Evolutionary conservation across 2,888 invertebrate genomes (phyloP), one percentile per base, ranked within the genome.

Genomic region (Chouioia cunea): DNA sequence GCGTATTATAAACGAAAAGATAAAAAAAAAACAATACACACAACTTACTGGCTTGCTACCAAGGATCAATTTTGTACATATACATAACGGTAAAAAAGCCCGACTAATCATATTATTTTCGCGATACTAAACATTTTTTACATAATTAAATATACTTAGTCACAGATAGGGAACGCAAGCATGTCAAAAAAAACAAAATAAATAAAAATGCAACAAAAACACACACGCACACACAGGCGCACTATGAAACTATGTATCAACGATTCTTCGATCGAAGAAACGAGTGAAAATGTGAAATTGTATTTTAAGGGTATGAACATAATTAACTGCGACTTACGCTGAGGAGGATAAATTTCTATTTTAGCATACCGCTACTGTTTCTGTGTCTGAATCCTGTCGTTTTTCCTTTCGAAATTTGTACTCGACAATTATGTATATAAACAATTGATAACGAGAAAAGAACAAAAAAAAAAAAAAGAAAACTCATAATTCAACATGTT

Each of bases 291-390:
- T 36, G 36, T 43, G 56, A 43, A 36, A 43, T 56, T 12, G 56
- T 56, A 43, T 56, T 16, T 27, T 56, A 36, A 56, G 43, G 43
- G 8, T 27, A 43, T 16, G 56, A 36, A 56, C 36, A 43, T 36
- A 56, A 36, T 56, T 56, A 36, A 18, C 43, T 18, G 43, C 56
- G 43, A 43, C 36, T 56, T 16, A 43, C 16, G 56, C 56, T 56
- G 36, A n/a, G n/a, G 43, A 56, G 36, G 36, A 36, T 57, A 18
- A 53, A 59, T 20, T 59, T 65, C 52, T 53, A 65, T 53, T 58
- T 71, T 63, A 53, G 18, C 62, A 63, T 20, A 60, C n/a, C 16
- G 56, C 52, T 47, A 27, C 36, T 46, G 58, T 58, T 66, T 60
- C 36, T 71, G 18, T 23, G 58, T 64, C 58, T 44, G 44, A 60